Conservation (phyloP, 2,797 vertebrate species). For the Xenopus petersii region DNA sequence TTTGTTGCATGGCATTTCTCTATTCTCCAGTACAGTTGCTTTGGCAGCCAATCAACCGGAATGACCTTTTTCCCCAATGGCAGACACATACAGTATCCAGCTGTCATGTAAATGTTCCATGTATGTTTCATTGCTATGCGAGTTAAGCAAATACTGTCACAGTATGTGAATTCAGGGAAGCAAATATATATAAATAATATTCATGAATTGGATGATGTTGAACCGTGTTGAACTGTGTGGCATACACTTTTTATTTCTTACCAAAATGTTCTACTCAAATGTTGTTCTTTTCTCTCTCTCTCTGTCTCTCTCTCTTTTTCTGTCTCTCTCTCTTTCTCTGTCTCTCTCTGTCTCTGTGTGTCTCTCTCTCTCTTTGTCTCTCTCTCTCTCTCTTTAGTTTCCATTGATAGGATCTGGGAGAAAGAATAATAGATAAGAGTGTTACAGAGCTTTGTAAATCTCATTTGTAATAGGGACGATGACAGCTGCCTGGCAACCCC, state of each 20-base stretch:
- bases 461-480: too few relatives aligned
- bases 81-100: conserved; percentile 26
- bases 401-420: too few relatives aligned
- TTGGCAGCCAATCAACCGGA: conserved; percentile 31
- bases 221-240: not conserved
- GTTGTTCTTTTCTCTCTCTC: too few relatives aligned
- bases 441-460: too few relatives aligned
- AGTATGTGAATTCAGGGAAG: conserved; percentile 14
- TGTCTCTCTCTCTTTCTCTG: too few relatives aligned
- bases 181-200: conserved; percentile 32
- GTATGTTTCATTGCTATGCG: conserved; percentile 11
- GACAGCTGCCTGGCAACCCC: too few relatives aligned
- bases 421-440: too few relatives aligned
- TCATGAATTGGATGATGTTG: conserved; percentile 32
- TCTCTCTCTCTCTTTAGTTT: too few relatives aligned
- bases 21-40: conserved; percentile 19
- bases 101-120: conserved; percentile 10
- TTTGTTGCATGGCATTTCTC: conserved; percentile 13
- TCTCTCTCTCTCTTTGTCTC: too few relatives aligned
- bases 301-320: too few relatives aligned
- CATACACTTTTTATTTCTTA: conserved; percentile 11
- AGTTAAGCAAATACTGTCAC: conserved; percentile 28
- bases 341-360: too few relatives aligned
- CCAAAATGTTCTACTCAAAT: not conserved
- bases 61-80: conserved; percentile 44